Evolutionary conservation across 2,888 invertebrate genomes (phyloP).

Genomic region (Hyppa rectilinea): DNA sequence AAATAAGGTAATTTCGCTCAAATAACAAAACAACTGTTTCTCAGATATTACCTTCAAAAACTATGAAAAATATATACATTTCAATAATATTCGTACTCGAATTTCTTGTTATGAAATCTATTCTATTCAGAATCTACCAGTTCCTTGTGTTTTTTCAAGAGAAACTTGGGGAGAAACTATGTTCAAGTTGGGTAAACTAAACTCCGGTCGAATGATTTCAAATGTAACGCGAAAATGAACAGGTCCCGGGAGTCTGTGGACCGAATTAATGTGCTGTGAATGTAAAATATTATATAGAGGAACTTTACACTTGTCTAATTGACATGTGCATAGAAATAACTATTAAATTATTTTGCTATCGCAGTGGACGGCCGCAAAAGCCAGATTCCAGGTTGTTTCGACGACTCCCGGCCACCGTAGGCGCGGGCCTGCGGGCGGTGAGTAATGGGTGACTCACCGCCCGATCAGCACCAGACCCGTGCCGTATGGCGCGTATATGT

Average conservation of each 20-base stretch:
- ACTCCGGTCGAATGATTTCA: conserved; percentile 27
- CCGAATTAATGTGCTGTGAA: conserved; percentile 1
- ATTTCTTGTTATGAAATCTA: conserved; percentile 6
- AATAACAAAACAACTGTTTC: not conserved
- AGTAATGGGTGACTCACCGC: no score
- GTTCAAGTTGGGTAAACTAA: conserved; percentile 19
- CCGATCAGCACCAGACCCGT: no score
- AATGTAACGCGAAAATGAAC: conserved; percentile 28
- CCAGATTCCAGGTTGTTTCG: not conserved
- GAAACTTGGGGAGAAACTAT: conserved; percentile 24
- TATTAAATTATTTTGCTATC: not conserved
- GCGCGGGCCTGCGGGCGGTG: no score
- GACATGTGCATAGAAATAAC: not conserved
- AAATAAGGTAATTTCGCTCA: no score
- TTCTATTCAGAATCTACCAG: conserved; percentile 7
- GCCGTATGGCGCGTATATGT: no score
- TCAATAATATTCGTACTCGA: conserved; percentile 5
- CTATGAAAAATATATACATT: not conserved
- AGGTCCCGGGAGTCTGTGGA: not conserved
- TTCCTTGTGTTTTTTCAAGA: conserved; percentile 27
- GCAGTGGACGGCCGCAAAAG: not conserved
- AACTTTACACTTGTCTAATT: not conserved
- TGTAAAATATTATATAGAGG: not conserved
- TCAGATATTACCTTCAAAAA: not conserved
- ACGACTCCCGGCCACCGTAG: no score